These are phyloP conservation scores for Apteryx owenii DNA, from an alignment of 2,113 vertebrate genomes.

Conservation along the genomic window DNA sequence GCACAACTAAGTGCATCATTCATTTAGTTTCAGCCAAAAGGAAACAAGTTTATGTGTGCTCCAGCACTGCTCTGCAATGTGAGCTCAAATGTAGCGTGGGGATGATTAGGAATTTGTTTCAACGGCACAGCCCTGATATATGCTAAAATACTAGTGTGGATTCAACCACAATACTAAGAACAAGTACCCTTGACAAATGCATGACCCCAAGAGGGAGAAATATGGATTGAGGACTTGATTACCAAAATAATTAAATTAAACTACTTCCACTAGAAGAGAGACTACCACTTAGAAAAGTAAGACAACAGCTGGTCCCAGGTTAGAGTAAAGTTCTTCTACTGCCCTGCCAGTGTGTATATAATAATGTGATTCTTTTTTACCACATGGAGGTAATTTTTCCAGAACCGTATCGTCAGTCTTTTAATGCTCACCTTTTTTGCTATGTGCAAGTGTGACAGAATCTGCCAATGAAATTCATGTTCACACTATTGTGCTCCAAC, in stretches of 20 bases:
- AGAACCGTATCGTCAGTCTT: not conserved
- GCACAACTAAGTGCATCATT: too few relatives aligned
- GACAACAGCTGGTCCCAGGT: not conserved
- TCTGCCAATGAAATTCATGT: not conserved
- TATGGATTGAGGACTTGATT: not conserved
- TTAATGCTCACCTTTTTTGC: not conserved
- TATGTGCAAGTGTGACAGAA: not conserved
- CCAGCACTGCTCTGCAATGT: not conserved
- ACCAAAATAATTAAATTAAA: not conserved
- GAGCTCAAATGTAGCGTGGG: not conserved
- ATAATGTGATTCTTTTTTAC: not conserved
- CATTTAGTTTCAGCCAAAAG: too few relatives aligned
- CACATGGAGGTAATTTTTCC: not conserved
- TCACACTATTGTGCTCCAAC: not conserved
- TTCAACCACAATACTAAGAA: not conserved
- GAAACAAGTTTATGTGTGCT: not conserved
- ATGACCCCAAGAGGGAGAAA: not conserved
- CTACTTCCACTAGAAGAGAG: not conserved
- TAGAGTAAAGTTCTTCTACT: not conserved
- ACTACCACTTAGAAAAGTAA: not conserved
- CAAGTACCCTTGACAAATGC: not conserved
- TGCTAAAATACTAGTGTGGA: not conserved
- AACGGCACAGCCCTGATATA: not conserved
- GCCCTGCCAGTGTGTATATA: not conserved
- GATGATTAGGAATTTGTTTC: not conserved